These are phyloP conservation scores for Acrocyrtus sp. DNA, from an alignment of 2,888 invertebrate species.

Conservation along the genomic window DNA sequence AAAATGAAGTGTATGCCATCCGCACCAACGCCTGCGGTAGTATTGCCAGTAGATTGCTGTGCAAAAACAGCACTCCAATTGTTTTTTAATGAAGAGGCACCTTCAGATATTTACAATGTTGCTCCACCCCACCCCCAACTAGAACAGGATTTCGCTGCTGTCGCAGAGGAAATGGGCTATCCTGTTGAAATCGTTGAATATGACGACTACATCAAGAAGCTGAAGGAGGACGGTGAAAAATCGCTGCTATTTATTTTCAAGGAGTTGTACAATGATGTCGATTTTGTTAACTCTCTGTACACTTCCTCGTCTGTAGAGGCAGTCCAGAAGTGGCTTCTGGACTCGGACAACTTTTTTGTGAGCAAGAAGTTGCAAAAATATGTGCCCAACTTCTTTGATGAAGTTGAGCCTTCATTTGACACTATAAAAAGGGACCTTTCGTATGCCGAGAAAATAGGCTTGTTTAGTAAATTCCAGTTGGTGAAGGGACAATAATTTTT, in stretches of 20 bases:
- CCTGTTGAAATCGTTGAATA: slow-evolving; percentile 39
- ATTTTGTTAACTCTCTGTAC: slow-evolving; percentile 43
- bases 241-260: slow-evolving; percentile 31
- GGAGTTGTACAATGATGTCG: slow-evolving; percentile 37
- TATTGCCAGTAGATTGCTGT: slow-evolving; percentile 42
- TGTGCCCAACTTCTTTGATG: slow-evolving; percentile 29
- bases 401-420: slow-evolving; percentile 36
- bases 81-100: slow-evolving; percentile 32
- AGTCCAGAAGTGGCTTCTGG: slow-evolving; percentile 34
- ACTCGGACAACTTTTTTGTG: slow-evolving; percentile 36
- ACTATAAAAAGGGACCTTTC: slow-evolving; percentile 43
- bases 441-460: slow-evolving; percentile 42
- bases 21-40: slow-evolving; percentile 14
- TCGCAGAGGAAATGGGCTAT: slow-evolving; percentile 40
- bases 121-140: slow-evolving; percentile 25
- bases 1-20: slow-evolving; percentile 41
- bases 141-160: slow-evolving; percentile 31
- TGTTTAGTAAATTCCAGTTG: slow-evolving; percentile 40
- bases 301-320: slow-evolving; percentile 34
- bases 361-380: slow-evolving; percentile 39
- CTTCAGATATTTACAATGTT: slow-evolving; percentile 44
- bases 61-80: slow-evolving; percentile 15
- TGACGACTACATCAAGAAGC: slow-evolving; percentile 37
- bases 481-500: too few relatives aligned
- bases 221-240: slow-evolving; percentile 41